These are phyloP conservation scores for Cosmopolites sordidus DNA, from an alignment of 2,888 invertebrate species.

Conservation along the genomic window DNA sequence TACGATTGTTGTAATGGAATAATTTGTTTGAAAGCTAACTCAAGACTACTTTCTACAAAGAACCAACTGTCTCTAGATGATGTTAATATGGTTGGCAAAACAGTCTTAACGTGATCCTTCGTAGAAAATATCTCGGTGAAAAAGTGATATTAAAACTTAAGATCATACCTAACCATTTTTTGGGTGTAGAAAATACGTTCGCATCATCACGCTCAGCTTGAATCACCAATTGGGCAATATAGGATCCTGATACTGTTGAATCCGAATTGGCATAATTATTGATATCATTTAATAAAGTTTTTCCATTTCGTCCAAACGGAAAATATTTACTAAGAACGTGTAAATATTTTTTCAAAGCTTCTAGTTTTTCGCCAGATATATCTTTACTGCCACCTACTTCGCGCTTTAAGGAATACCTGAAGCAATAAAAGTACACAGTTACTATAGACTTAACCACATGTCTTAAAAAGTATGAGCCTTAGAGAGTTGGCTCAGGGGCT, in stretches of 20 bases:
- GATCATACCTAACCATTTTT: slow-evolving; percentile 57
- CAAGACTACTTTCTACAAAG: no score
- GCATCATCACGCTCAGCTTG: slow-evolving; percentile 51
- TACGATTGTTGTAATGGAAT: no score
- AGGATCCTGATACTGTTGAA: slow-evolving; percentile 55
- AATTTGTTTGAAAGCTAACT: no score
- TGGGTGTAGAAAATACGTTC: slow-evolving; percentile 55
- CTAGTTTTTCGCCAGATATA: slow-evolving; percentile 67
- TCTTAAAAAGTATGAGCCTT: no score
- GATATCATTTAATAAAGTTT: slow-evolving; percentile 60
- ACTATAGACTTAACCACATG: not conserved
- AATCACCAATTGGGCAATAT: slow-evolving; percentile 56
- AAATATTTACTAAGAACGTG: slow-evolving; percentile 70
- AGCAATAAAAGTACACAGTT: not conserved
- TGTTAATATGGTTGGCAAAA: no score
- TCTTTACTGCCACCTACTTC: slow-evolving; percentile 71
- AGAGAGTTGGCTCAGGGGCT: no score
- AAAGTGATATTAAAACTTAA: no score
- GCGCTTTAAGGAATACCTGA: slow-evolving; percentile 69
- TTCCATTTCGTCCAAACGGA: slow-evolving; percentile 69
- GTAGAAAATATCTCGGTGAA: no score
- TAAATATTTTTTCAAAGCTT: slow-evolving; percentile 71
- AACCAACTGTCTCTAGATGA: no score
- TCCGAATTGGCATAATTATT: slow-evolving; percentile 52
- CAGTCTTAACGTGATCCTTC: no score